phyloP scores from a whole-genome alignment of 1,140 invertebrate genomes.

The Drosophila mayri region DNA sequence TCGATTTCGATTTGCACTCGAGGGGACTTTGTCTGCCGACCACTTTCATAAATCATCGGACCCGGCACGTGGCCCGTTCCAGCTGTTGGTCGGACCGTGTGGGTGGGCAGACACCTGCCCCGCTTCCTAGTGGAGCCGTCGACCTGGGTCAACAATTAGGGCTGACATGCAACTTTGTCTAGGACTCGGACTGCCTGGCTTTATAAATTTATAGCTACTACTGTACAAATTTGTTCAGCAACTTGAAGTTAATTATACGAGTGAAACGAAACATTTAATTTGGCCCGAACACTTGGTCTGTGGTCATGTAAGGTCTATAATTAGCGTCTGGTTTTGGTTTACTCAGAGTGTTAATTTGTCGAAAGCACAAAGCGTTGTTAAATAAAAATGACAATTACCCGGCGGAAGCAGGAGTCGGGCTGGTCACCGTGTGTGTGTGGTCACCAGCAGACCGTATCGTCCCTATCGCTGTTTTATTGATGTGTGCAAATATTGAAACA shows the following conservation, averaged over 20 bases:
- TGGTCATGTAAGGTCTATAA: slow-evolving; percentile 51
- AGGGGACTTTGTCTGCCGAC: slow-evolving; percentile 15
- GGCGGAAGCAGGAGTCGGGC: background rate
- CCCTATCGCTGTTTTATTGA: slow-evolving; percentile 45
- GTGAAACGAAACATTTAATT: slow-evolving; percentile 61
- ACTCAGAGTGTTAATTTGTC: slow-evolving; percentile 63
- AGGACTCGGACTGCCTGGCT: slow-evolving; percentile 51
- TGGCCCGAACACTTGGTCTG: slow-evolving; percentile 18
- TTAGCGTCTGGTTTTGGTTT: slow-evolving; percentile 61
- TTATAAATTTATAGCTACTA: slow-evolving; percentile 70
- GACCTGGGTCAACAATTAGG: slow-evolving; percentile 63
- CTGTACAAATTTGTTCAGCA: slow-evolving; percentile 78
- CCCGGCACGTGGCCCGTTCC: slow-evolving; percentile 39
- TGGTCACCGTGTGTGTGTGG: slow-evolving; percentile 6
- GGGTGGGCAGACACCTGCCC: slow-evolving; percentile 45
- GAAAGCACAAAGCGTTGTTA: slow-evolving; percentile 30
- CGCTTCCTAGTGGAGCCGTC: background rate
- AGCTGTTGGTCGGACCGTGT: background rate
- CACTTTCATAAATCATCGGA: slow-evolving; percentile 36
- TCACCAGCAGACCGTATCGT: slow-evolving; percentile 8
- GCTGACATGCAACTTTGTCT: slow-evolving; percentile 70
- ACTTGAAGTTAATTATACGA: slow-evolving; percentile 75
- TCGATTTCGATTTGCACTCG: too few species aligned
- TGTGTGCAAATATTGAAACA: slow-evolving; percentile 67
- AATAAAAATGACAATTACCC: slow-evolving; percentile 21